Conservation (phyloP, 2,113 vertebrate species). For the Protobothrops mucrosquamatus region DNA sequence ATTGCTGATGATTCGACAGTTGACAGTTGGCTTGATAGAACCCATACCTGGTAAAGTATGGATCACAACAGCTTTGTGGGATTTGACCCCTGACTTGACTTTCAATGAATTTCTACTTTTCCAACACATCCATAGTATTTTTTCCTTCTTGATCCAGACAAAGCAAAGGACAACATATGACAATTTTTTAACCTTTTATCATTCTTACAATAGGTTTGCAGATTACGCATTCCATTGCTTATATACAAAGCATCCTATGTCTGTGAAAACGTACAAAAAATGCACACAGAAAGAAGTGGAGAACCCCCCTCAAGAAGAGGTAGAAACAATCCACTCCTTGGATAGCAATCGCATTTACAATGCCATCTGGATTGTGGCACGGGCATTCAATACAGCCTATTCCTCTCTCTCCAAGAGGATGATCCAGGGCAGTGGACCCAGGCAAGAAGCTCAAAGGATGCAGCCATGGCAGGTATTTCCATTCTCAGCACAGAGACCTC, state of each 20-base stretch:
- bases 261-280: neutral
- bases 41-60: neutral
- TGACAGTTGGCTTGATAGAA: neutral
- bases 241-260: neutral
- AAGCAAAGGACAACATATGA: neutral
- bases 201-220: neutral
- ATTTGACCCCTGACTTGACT: neutral
- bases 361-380: neutral
- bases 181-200: neutral
- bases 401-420: neutral
- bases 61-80: neutral
- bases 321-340: neutral
- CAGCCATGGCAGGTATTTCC: neutral
- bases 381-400: neutral
- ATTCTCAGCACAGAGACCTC: neutral
- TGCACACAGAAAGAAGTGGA: neutral
- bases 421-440: neutral
- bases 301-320: neutral
- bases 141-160: neutral
- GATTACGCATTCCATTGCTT: neutral
- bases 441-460: neutral
- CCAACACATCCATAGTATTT: neutral
- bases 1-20: neutral
- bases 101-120: neutral
- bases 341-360: neutral